Base-by-base conservation (phyloP, 64 coral and sea anemone genomes). In the Dendrophyllia cribrosa region DNA sequence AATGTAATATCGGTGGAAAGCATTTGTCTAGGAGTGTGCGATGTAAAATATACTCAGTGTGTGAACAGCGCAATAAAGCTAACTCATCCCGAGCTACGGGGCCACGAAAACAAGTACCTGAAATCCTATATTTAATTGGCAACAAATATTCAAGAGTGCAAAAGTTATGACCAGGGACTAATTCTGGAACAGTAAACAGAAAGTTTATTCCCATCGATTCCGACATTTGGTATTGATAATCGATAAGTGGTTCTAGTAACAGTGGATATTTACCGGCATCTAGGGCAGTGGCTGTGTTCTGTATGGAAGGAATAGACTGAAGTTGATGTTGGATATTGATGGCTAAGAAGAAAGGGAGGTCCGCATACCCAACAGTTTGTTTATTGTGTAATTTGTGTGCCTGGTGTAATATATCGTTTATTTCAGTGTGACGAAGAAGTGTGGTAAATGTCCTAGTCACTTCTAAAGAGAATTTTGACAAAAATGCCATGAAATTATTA, bases 91-190 rank as follows among this genome's bases (percentile, higher is more conserved):
- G 47, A 45, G 14, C 47, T 25, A 87, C 47, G 19, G 85, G 67
- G 2, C 85, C 85, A 3, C 24, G 12, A 11, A 20, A 87, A 9
- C 85, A 87, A 22, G 21, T 61, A 5, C 85, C 67, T 14, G 68
- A 87, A 43, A 87, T 2, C 5, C 74, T 87, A n/a, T 87, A 87
- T 13, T 87, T 72, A 9, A 87, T 26, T 13, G 85, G 85, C 3
- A 55, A 7, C 23, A 87, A 74, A 19, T 87, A 74, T 34, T 87
- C 85, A 13, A 87, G 16, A 2, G 72, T 74, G 58, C 70, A 87
- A 21, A 70, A 58, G 5, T 51, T 58, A 1, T 22, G 1, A 2
- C 74, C 43, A 0, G 0, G 21, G 4, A 52, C 3, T 1, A 87
- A 23, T 21, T 53, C 50, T 24, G 70, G 70, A 9, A 60, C 47